Conservation (phyloP, 1,140 invertebrate species). For the Bombus waltoni region DNA sequence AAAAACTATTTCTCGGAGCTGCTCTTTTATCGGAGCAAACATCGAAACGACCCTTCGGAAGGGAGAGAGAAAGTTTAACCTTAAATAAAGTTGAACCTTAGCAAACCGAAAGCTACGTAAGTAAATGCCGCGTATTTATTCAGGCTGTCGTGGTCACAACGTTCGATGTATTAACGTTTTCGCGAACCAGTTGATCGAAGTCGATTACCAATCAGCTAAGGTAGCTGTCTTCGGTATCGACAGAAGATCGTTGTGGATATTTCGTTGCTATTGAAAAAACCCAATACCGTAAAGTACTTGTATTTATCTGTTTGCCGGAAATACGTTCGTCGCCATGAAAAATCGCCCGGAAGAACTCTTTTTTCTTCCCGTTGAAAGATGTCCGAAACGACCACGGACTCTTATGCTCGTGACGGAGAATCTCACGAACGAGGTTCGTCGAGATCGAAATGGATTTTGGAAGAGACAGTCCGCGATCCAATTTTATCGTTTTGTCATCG, state of each 20-base stretch:
- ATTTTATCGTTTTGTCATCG: background rate
- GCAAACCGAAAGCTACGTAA: background rate
- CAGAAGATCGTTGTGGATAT: background rate
- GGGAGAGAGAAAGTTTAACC: background rate
- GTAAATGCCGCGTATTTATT: constrained; percentile 17
- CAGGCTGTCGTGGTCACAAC: background rate
- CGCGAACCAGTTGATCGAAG: background rate
- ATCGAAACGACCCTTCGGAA: background rate
- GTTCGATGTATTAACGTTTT: background rate
- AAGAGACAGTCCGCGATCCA: background rate
- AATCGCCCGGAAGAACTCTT: background rate
- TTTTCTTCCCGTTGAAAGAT: no score
- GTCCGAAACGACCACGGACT: background rate
- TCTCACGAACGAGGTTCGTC: background rate
- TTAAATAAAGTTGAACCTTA: background rate
- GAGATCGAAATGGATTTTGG: background rate
- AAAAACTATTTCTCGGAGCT: no score
- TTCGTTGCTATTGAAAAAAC: constrained; percentile 16
- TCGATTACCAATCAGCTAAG: constrained; percentile 9
- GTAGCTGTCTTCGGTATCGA: background rate
- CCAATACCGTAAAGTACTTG: constrained; percentile 25
- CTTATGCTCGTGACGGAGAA: background rate
- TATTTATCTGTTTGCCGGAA: constrained; percentile 22
- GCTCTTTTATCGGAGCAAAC: background rate
- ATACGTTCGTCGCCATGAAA: background rate